Evolutionary conservation across 2,888 invertebrate genomes (phyloP), one percentile per base, ranked within the genome.

Genomic region (Orthosia incerta): DNA sequence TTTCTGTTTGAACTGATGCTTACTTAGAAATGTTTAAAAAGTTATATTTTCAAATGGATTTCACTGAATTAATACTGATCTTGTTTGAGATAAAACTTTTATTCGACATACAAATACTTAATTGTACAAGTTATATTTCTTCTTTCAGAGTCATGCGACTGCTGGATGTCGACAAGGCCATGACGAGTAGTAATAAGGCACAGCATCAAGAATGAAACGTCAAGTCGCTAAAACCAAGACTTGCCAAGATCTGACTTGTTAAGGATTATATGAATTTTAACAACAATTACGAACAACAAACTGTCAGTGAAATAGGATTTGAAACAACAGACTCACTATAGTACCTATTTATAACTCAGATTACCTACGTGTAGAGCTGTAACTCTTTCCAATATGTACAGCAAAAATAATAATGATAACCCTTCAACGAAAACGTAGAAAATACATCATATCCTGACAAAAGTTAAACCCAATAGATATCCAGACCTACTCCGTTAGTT

Each of bases 1-100:
- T 39, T 39, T 93, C 89, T 90, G 91, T 94, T 93, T 90, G 89
- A 92, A 93, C 91, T 91, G 91, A 89, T 91, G 92, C 91, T 92
- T 94, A 93, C 93, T 93, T 91, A 88, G 90, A 87, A 91, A 92
- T 91, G 92, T 91, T 94, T 92, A 90, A 92, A 92, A 94, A 93
- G 90, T 94, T 93, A 84, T 88, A 91, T 92, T 92, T 91, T 88
- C 83, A 86, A 92, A 91, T 89, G 87, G 87, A 88, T 91, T 91
- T 90, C 86, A 88, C 86, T 78, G 83, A 80, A 88, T 85, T 87
- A 90, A 89, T 89, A 74, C 62, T 48, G 15, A 59, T 64, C 51
- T 51, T 51, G 56, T 51, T 63, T 48, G 50, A 46, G n/a, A 51
- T 15, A 18, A 11, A 46, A 57, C 23, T 64, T 75, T 64, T 23